Evolutionary conservation across 2,888 invertebrate genomes (phyloP), one percentile per base, ranked within the genome.

Genomic region (Augochlorella aurata): DNA sequence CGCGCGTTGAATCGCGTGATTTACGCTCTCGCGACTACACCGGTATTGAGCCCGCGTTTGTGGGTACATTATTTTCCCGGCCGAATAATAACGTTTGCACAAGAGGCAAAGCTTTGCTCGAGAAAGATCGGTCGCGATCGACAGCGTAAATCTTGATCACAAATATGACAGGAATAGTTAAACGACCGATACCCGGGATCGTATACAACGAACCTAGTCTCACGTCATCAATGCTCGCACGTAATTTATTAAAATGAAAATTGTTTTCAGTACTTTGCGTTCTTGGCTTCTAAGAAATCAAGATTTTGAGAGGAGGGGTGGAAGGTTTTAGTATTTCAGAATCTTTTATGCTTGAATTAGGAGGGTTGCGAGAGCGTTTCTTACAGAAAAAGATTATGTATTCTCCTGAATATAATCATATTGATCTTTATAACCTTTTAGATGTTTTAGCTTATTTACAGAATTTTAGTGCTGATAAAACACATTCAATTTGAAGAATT

Each of bases 141-240:
- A 70, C 63, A 71, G 38, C 38, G 66, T 78, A 75, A 86, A 86
- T 84, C 84, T 75, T 38, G 21, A 50, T 65, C 73, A 61, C 75
- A 58, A 82, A 82, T 80, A 86, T 84, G 78, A 80, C 79, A 74
- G 70, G 67, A 80, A 82, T 80, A 86, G 84, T 86, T 86, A 82
- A 81, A 81, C 84, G 80, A 80, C 73, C 18, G 50, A 52, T 16
- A 73, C 29, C 44, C 72, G 52, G 68, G 66, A 72, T 71, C 71
- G 83, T 72, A 78, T 80, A 85, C 75, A 77, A 47, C 58, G 5
- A 38, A 38, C 38, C 4, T 38, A 38, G 0, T 38, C 38, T 38
- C 38, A 38, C 38, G 7, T 38, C 38, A 38, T 38, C 0, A 38
- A 38, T 38, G 38, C 38, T 38, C 38, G 5, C 38, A 38, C 5